A percentile compares a stretch with the other conserved stretches of the same genome.
These are phyloP conservation scores for Bombus confusus DNA, from an alignment of 1,140 invertebrate genomes.

Conservation along the genomic window DNA sequence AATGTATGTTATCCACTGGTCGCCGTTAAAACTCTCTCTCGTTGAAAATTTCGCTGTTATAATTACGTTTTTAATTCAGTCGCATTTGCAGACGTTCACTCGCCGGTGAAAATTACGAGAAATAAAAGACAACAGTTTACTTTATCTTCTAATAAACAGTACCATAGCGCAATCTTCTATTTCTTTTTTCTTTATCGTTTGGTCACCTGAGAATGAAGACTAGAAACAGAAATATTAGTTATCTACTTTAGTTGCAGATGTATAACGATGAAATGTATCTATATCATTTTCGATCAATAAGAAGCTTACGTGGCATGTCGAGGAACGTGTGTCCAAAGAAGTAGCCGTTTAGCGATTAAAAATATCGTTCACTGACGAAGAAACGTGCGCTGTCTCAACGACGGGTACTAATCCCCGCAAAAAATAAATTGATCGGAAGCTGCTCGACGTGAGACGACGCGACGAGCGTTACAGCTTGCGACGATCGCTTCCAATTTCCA, in stretches of 20 bases:
- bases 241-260: neutral
- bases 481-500: constrained; percentile 25
- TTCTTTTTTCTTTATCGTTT: neutral
- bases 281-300: neutral
- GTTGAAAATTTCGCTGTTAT: neutral
- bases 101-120: neutral
- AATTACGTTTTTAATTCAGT: neutral
- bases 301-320: neutral
- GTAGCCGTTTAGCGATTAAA: constrained; percentile 33
- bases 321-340: neutral
- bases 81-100: neutral
- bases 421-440: constrained; percentile 38
- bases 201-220: neutral
- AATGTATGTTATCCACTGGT: neutral
- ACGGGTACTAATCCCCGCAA: constrained; percentile 30
- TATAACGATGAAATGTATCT: neutral
- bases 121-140: too few species aligned
- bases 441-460: neutral
- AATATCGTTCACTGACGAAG: neutral
- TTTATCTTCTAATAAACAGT: neutral
- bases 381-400: constrained; percentile 18
- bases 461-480: neutral
- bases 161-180: too few species aligned
- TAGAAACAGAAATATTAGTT: neutral
- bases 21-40: neutral